Conservation (phyloP, 2,113 vertebrate genomes). For the Polypterus bichir region DNA sequence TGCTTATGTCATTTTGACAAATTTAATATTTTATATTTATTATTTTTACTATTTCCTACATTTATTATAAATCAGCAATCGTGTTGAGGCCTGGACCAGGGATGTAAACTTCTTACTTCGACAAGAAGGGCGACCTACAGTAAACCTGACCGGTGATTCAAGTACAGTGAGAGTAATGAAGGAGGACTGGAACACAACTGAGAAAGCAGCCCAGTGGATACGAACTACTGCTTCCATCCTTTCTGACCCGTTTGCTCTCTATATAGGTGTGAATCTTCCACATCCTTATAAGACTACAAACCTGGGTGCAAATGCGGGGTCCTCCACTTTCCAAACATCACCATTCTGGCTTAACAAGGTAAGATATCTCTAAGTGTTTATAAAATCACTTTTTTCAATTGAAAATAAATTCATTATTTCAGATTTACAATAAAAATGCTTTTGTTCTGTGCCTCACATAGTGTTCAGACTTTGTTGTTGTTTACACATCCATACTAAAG, state of each 20-base stretch:
- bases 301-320: constrained; percentile 70
- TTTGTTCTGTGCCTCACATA: too few relatives aligned
- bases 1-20: too few relatives aligned
- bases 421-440: too few relatives aligned
- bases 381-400: too few relatives aligned
- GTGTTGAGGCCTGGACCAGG: constrained; percentile 91
- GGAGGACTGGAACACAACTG: constrained; percentile 68
- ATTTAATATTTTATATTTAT: too few relatives aligned
- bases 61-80: constrained; percentile 59
- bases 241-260: constrained; percentile 70
- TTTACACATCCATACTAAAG: too few relatives aligned
- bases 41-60: neutral
- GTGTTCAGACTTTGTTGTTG: too few relatives aligned
- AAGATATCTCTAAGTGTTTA: constrained; percentile 14
- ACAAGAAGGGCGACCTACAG: constrained; percentile 76
- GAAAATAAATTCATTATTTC: too few relatives aligned
- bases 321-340: constrained; percentile 86
- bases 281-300: constrained; percentile 79
- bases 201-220: constrained; percentile 67
- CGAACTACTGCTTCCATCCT: constrained; percentile 44
- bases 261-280: constrained; percentile 86
- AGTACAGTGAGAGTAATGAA: constrained; percentile 63
- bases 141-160: constrained; percentile 56
- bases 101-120: constrained; percentile 74
- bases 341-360: constrained; percentile 83